Percentiles rank a stretch among this genome's conserved stretches.
Evolutionary conservation across 37 sponge, comb jelly and placozoan species (phyloP).

Genomic region (Ianthella basta): DNA sequence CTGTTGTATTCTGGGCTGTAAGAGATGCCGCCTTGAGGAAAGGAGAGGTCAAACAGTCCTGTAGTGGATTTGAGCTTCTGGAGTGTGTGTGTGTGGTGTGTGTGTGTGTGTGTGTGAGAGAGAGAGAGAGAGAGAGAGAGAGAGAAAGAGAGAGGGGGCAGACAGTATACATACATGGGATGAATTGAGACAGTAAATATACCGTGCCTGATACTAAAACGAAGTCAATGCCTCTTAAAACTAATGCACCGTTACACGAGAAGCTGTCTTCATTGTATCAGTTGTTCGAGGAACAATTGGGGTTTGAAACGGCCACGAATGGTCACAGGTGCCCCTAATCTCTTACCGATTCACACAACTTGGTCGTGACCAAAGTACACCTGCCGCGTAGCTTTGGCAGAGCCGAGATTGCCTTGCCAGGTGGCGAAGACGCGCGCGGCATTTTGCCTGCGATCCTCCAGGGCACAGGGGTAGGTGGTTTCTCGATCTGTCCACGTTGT

Average conservation of each 20-base stretch:
- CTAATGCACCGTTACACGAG: no score
- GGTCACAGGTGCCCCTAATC: no score
- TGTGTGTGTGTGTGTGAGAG: not conserved
- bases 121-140: no score
- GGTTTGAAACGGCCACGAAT: no score
- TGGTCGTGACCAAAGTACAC: constrained; percentile 35
- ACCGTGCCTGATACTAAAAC: no score
- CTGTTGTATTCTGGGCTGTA: constrained; percentile 70
- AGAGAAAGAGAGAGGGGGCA: not conserved
- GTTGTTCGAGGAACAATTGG: no score
- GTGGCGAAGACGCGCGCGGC: no score
- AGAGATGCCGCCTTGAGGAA: constrained; percentile 19
- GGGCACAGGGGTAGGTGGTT: no score
- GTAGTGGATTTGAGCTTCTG: constrained; percentile 54
- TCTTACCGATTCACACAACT: constrained; percentile 46
- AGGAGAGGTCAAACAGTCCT: constrained; percentile 58
- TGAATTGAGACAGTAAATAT: not conserved
- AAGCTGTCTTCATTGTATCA: no score
- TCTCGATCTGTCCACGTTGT: no score
- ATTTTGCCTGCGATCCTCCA: no score
- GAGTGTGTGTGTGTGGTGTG: not conserved
- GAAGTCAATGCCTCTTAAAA: no score
- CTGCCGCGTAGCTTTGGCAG: constrained; percentile 42
- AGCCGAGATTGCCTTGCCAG: not conserved
- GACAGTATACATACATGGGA: not conserved